These are phyloP conservation scores for Semotilus atromaculatus DNA, from an alignment of 2,797 vertebrate genomes.

Conservation along the genomic window DNA sequence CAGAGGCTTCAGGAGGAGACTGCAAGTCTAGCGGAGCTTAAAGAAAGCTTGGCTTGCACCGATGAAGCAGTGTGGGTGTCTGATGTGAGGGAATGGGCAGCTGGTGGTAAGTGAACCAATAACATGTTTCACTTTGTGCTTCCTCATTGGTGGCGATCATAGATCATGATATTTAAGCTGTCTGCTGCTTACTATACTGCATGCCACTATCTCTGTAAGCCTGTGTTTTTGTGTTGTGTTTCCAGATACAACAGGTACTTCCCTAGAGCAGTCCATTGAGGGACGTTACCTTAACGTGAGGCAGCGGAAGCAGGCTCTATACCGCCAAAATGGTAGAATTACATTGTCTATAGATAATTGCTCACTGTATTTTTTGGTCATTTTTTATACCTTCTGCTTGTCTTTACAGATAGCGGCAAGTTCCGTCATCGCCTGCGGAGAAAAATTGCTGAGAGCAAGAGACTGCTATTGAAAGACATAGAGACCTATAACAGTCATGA, in stretches of 20 bases:
- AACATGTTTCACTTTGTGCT: background rate
- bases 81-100: conserved; percentile 6
- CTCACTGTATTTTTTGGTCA: background rate
- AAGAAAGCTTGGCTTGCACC: background rate
- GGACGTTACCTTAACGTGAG: background rate
- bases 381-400: background rate
- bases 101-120: background rate
- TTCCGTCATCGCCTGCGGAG: no score
- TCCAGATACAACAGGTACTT: conserved; percentile 1
- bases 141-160: background rate
- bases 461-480: background rate
- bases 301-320: background rate
- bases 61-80: conserved; percentile 4
- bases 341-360: conserved; percentile 1
- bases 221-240: conserved; percentile 1
- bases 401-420: no score
- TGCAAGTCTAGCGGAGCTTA: background rate
- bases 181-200: background rate
- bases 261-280: background rate
- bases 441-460: no score
- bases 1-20: background rate
- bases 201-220: conserved; percentile 3
- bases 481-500: background rate
- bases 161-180: background rate
- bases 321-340: background rate